Evolutionary conservation across 1,140 invertebrate genomes (phyloP).

Genomic region (Paraescarpia echinospica): DNA sequence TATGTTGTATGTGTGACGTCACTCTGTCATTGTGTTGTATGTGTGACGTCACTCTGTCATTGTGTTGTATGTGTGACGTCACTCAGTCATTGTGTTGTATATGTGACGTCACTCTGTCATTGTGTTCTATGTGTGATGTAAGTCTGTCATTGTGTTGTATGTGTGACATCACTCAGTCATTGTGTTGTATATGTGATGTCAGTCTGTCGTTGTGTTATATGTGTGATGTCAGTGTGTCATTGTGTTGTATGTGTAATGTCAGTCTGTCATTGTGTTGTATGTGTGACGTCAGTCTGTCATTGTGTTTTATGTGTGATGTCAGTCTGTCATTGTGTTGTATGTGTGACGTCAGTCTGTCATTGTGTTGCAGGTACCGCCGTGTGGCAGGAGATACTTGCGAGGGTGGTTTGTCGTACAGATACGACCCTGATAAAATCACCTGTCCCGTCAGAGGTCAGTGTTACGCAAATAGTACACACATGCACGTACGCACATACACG

Average conservation of each 20-base stretch:
- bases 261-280: not conserved
- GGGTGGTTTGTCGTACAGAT: constrained; percentile 70
- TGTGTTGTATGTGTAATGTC: not conserved
- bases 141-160: not conserved
- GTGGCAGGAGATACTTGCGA: constrained; percentile 78
- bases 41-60: not conserved
- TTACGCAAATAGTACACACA: not conserved
- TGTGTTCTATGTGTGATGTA: not conserved
- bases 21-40: not conserved
- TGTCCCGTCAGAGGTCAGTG: constrained; percentile 60
- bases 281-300: not conserved
- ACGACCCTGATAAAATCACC: constrained; percentile 68
- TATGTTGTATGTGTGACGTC: not conserved
- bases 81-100: not conserved
- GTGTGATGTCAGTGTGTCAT: not conserved
- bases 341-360: not conserved
- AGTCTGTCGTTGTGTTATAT: not conserved
- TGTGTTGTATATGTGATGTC: not conserved
- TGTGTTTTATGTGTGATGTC: not conserved
- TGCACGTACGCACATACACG: not conserved
- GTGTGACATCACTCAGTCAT: not conserved
- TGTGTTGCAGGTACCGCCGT: constrained; percentile 67
- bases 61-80: not conserved
- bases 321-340: not conserved
- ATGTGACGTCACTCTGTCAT: not conserved